Base-by-base conservation (phyloP, 2,888 invertebrate species). In the Melipona beecheii region DNA sequence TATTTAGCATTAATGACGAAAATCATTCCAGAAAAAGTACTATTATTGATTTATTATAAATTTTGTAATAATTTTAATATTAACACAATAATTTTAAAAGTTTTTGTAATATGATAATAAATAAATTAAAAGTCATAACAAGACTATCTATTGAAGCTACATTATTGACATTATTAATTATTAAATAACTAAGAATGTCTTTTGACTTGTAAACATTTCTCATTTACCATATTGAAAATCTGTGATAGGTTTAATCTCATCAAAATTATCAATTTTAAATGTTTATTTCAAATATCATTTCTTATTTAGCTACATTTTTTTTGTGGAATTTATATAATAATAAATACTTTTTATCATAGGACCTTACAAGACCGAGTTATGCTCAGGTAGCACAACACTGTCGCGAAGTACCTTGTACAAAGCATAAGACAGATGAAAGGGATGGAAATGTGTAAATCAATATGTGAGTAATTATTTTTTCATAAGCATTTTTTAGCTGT, bases 341-440 rank as follows among this genome's bases (percentile, higher is more conserved):
- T 52, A 56, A 21, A n/a, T n/a, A 72, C 49, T 82, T 80, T 85
- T 82, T 49, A 83, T 78, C 80, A 72, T 90, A 94, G 94, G 94
- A 94, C 90, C 92, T 93, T 91, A 92, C 93, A 89, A 93, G 93
- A 93, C 94, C 94, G 90, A 94, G 94, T 91, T 94, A 94, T 93
- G 94, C 94, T 91, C 94, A 94, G 94, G 94, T 94, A 93, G 94
- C 94, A 90, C 94, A 94, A 88, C 94, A 94, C 86, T 93, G 93
- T 92, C 94, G 94, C 83, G 94, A 94, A 89, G 89, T 92, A 92
- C 93, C 93, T 91, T 94, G 94, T 93, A 93, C 93, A 92, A 94
- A 94, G 92, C 94, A 94, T 91, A 94, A 93, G 93, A 90, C 89
- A 81, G 93, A 93, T 82, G 94, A 94, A 87, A 94, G 92, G 87